phyloP scores from a whole-genome alignment of 2,113 vertebrate species.

The Leptodactylus fuscus region DNA sequence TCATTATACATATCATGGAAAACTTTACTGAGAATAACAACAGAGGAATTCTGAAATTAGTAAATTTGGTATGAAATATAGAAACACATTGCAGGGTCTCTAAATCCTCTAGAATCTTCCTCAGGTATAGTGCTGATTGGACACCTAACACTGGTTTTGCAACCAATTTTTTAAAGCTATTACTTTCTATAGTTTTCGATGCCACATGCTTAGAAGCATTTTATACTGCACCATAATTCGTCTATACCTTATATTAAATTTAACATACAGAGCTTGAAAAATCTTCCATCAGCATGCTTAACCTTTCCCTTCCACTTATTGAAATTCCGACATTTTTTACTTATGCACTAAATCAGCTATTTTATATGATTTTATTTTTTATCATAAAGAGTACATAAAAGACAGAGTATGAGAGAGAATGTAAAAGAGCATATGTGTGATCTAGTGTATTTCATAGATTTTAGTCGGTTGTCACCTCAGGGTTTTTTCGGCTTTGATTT shows the following conservation, averaged over 20 bases:
- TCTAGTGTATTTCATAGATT: constrained; percentile 18
- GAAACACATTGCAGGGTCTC: not conserved
- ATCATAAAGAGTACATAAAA: not conserved
- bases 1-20: too few relatives aligned
- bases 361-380: constrained; percentile 29
- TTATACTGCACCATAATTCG: not conserved
- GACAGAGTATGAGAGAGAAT: constrained; percentile 10
- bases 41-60: not conserved
- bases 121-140: not conserved
- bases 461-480: constrained; percentile 25
- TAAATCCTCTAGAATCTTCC: not conserved
- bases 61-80: not conserved
- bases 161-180: too few relatives aligned
- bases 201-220: not conserved
- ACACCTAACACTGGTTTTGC: too few relatives aligned
- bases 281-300: too few relatives aligned
- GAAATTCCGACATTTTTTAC: not conserved
- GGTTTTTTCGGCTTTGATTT: constrained; percentile 43
- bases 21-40: not conserved
- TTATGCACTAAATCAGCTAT: not conserved
- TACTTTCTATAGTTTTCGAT: too few relatives aligned
- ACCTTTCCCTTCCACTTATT: not conserved
- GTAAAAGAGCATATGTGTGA: constrained; percentile 19
- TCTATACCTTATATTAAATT: not conserved
- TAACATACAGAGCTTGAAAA: not conserved